A percentile compares a stretch with the other conserved stretches of the same genome.
Conservation (phyloP, 2,888 invertebrate species). For the Athalia circularis region DNA sequence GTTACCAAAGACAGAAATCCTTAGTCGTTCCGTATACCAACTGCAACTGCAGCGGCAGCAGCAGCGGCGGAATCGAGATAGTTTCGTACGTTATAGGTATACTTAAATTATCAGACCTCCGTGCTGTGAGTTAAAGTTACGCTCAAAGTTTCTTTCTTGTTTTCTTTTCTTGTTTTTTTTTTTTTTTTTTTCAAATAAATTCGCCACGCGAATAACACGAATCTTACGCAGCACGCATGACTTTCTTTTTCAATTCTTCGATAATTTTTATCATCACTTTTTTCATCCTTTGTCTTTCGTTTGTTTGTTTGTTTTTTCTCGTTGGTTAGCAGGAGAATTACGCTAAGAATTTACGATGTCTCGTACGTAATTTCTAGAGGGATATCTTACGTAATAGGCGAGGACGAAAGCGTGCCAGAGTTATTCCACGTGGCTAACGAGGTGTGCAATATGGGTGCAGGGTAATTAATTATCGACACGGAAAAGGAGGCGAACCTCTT, state of each 20-base stretch:
- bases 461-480: conserved; percentile 60
- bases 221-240: neutral
- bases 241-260: neutral
- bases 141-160: too few relatives aligned
- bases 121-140: conserved; percentile 3
- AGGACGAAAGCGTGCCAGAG: conserved; percentile 43
- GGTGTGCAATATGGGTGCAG: conserved; percentile 62
- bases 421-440: conserved; percentile 57
- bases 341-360: conserved; percentile 26
- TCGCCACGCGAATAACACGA: conserved; percentile 37
- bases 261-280: neutral
- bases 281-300: too few relatives aligned
- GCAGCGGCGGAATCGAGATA: neutral
- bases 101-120: conserved; percentile 31
- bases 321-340: neutral
- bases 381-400: conserved; percentile 29
- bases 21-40: conserved; percentile 28
- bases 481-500: conserved; percentile 15
- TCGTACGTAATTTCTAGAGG: neutral
- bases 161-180: too few relatives aligned
- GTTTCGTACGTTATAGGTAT: neutral
- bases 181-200: conserved; percentile 30
- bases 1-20: conserved; percentile 61
- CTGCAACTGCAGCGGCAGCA: too few relatives aligned
- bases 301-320: too few relatives aligned